Conservation (phyloP, 2,113 vertebrate species). For the Phrynocephalus versicolor region DNA sequence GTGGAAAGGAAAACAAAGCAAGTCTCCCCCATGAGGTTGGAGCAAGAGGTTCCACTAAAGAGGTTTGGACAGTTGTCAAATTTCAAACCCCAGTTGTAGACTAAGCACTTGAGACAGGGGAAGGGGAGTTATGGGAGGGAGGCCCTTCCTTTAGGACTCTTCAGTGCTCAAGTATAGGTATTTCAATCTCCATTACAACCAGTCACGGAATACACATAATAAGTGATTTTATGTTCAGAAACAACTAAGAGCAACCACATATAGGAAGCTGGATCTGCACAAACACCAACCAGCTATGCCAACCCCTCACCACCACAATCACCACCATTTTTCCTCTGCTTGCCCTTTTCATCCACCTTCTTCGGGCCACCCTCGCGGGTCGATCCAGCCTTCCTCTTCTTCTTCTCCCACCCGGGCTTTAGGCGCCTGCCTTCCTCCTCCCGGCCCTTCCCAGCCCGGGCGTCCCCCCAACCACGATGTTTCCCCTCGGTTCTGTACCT, state of each 20-base stretch:
- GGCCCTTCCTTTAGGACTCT: neutral
- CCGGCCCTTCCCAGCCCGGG: neutral
- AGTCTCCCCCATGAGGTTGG: neutral
- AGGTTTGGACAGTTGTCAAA: neutral
- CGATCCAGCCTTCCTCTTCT: neutral
- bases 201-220: neutral
- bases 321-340: neutral
- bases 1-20: neutral
- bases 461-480: neutral
- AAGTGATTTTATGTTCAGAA: neutral
- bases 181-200: neutral
- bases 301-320: neutral
- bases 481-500: constrained; percentile 76
- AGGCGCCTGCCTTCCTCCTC: no score
- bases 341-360: neutral
- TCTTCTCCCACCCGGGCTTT: neutral
- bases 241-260: neutral
- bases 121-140: no score
- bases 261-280: no score
- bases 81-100: neutral
- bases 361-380: neutral
- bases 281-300: neutral
- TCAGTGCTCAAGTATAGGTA: neutral
- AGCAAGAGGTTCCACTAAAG: neutral
- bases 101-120: neutral